Evolutionary conservation across 64 coral and sea anemone genomes (phyloP).

Genomic region (Porites australiensis): DNA sequence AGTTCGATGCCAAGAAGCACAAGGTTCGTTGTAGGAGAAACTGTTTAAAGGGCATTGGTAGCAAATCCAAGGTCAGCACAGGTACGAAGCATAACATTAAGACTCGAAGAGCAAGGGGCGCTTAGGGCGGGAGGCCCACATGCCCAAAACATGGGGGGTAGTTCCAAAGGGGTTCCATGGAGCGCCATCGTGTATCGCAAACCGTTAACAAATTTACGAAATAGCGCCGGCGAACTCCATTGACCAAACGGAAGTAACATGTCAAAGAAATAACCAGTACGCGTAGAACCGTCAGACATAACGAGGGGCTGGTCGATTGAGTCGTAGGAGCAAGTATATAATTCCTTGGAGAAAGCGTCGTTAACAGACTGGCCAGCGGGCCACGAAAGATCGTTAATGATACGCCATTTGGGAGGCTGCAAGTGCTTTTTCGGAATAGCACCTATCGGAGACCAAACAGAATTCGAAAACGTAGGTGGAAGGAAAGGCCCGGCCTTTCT

Average conservation of each 20-base stretch:
- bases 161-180: background rate
- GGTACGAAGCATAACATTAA: background rate
- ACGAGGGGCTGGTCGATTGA: background rate
- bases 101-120: background rate
- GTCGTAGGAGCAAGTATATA: background rate
- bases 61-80: background rate
- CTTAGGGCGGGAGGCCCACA: background rate
- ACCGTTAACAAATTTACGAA: background rate
- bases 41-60: background rate
- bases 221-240: conserved; percentile 4
- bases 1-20: conserved; percentile 9
- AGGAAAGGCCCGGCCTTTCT: conserved; percentile 9
- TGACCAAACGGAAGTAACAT: conserved; percentile 34
- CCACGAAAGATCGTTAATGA: conserved; percentile 32
- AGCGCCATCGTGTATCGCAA: background rate
- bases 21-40: conserved; percentile 3
- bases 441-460: conserved; percentile 23
- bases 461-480: background rate
- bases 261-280: conserved; percentile 14
- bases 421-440: conserved; percentile 33
- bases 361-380: conserved; percentile 8
- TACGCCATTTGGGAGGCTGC: conserved; percentile 19
- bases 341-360: conserved; percentile 2
- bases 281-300: background rate
- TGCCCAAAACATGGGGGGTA: conserved; percentile 34